These are phyloP conservation scores for Chelon labrosus DNA, from an alignment of 2,797 vertebrate genomes.

Conservation along the genomic window DNA sequence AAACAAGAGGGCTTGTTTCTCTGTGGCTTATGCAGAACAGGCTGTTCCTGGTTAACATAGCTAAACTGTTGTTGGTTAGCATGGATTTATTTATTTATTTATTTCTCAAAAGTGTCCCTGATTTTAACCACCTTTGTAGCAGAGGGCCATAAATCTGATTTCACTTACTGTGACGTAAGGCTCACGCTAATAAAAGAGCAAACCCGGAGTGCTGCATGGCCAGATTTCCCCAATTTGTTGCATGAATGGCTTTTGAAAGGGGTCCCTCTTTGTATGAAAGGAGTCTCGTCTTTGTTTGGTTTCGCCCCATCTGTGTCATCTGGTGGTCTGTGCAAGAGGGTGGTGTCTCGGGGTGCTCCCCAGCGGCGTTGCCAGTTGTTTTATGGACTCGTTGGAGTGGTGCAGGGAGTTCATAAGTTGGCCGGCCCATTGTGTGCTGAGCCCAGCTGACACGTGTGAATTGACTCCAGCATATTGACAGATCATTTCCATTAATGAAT, in stretches of 20 bases:
- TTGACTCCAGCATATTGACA: conserved; percentile 95
- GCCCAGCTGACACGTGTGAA: conserved; percentile 95
- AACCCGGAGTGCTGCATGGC: conserved; percentile 83
- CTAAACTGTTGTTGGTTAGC: conserved; percentile 53
- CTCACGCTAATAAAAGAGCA: conserved; percentile 87
- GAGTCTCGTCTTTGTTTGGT: conserved; percentile 90
- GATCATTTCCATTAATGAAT: conserved; percentile 99
- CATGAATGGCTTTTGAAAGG: conserved; percentile 94
- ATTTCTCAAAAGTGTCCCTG: conserved; percentile 45
- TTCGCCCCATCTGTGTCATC: conserved; percentile 98
- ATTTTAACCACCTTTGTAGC: conserved; percentile 65
- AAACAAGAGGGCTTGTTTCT: conserved; percentile 22
- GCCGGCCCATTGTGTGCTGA: conserved; percentile 90
- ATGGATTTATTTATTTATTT: conserved; percentile 28
- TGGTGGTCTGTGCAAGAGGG: conserved; percentile 93
- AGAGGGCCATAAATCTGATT: conserved; percentile 84
- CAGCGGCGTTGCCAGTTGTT: conserved; percentile 94
- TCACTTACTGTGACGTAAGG: conserved; percentile 81
- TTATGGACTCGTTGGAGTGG: conserved; percentile 96
- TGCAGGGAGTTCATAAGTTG: conserved; percentile 97
- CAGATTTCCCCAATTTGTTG: conserved; percentile 92
- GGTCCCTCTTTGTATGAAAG: conserved; percentile 91
- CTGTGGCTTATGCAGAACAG: conserved; percentile 4
- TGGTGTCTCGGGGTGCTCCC: conserved; percentile 87
- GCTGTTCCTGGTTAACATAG: conserved; percentile 49